phyloP scores from a whole-genome alignment of 1,140 invertebrate species.

The Ruditapes philippinarum region DNA sequence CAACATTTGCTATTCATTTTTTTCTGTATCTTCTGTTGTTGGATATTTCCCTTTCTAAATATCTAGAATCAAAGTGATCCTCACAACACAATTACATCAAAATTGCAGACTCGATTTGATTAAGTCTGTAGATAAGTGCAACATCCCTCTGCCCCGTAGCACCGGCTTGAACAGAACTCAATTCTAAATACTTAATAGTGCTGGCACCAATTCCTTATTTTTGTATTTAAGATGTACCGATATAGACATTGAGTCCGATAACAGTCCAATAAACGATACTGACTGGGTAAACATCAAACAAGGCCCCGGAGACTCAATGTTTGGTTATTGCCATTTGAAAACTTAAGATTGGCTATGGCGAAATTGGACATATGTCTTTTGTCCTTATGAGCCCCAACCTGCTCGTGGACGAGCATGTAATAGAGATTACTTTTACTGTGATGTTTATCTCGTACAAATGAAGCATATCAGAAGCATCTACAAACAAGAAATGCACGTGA shows the following conservation, averaged over 20 bases:
- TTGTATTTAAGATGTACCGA: neutral
- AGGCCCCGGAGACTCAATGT: neutral
- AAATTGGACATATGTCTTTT: neutral
- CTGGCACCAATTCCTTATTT: no score
- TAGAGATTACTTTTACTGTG: neutral
- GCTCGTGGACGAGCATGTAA: neutral
- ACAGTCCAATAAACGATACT: neutral
- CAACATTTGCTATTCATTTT: no score
- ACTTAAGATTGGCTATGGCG: neutral
- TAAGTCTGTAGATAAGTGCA: no score
- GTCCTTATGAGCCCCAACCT: neutral
- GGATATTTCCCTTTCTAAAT: no score
- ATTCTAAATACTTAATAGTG: no score
- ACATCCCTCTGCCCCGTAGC: no score
- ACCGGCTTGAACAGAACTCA: no score
- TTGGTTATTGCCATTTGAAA: neutral
- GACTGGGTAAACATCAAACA: neutral
- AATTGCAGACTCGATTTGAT: no score
- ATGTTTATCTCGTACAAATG: neutral
- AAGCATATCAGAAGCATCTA: neutral
- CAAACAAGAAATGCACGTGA: neutral
- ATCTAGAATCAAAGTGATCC: no score
- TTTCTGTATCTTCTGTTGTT: no score
- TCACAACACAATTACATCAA: no score
- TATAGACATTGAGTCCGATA: neutral